Conservation (phyloP, 92 coral and sea anemone genomes). For the Scolanthus callimorphus region DNA sequence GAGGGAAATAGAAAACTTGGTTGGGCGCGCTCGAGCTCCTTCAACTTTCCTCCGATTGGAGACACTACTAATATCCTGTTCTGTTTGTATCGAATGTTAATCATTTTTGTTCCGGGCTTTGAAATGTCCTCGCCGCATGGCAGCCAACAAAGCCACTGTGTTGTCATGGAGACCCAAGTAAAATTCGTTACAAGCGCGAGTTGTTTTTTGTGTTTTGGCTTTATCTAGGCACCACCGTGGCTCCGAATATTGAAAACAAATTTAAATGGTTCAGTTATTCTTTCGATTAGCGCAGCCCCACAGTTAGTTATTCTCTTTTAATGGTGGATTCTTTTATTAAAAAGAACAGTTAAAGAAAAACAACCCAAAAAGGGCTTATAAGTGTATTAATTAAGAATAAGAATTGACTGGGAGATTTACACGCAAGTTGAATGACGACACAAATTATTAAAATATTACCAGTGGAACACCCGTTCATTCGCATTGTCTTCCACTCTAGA, state of each 20-base stretch:
- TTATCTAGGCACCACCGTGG: background rate
- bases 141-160: background rate
- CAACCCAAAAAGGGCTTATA: background rate
- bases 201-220: constrained; percentile 24
- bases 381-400: background rate
- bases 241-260: constrained; percentile 12
- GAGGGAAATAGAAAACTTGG: no score
- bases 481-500: background rate
- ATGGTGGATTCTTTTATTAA: no score
- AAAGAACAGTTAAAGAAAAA: background rate
- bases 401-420: constrained; percentile 1
- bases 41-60: constrained; percentile 26
- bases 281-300: background rate
- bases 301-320: no score
- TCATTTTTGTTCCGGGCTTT: constrained; percentile 10
- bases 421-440: constrained; percentile 5
- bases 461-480: constrained; percentile 6
- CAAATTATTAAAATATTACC: constrained; percentile 27
- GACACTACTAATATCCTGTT: constrained; percentile 10
- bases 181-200: constrained; percentile 4
- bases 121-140: constrained; percentile 1
- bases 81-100: constrained; percentile 18
- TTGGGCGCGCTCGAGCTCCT: no score
- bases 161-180: constrained; percentile 16
- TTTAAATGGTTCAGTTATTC: background rate